Conservation (phyloP, 2,888 invertebrate genomes). For the Bellardia pandia region DNA sequence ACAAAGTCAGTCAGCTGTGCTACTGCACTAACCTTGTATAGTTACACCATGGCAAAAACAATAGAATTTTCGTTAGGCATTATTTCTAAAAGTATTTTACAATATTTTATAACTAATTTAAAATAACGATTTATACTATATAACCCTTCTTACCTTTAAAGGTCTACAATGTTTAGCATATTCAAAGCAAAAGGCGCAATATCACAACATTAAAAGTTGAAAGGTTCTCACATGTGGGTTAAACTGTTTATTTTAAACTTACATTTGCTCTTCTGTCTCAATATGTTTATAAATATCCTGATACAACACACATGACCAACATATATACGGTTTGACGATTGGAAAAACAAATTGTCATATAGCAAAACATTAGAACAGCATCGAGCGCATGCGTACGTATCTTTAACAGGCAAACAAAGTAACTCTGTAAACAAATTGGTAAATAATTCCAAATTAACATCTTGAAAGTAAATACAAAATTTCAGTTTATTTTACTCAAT, state of each 20-base stretch:
- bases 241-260: conserved; percentile 29
- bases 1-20: too few species aligned
- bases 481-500: background rate
- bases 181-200: conserved; percentile 22
- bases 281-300: background rate
- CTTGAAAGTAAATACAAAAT: background rate
- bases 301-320: conserved; percentile 24
- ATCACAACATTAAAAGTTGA: conserved; percentile 29
- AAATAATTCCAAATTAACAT: too few species aligned
- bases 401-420: background rate
- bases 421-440: background rate
- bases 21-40: too few species aligned
- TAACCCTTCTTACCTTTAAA: background rate
- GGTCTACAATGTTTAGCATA: background rate
- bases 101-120: too few species aligned
- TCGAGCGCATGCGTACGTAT: background rate
- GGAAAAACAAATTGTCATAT: conserved; percentile 43
- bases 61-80: too few species aligned
- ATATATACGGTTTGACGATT: conserved; percentile 47
- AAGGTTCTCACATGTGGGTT: conserved; percentile 27
- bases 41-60: too few species aligned
- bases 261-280: background rate
- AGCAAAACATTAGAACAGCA: background rate
- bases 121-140: background rate
- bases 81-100: too few species aligned